Evolutionary conservation across 2,888 invertebrate genomes (phyloP), one percentile per base, ranked within the genome.

Genomic region (Monoplex corrugatus): DNA sequence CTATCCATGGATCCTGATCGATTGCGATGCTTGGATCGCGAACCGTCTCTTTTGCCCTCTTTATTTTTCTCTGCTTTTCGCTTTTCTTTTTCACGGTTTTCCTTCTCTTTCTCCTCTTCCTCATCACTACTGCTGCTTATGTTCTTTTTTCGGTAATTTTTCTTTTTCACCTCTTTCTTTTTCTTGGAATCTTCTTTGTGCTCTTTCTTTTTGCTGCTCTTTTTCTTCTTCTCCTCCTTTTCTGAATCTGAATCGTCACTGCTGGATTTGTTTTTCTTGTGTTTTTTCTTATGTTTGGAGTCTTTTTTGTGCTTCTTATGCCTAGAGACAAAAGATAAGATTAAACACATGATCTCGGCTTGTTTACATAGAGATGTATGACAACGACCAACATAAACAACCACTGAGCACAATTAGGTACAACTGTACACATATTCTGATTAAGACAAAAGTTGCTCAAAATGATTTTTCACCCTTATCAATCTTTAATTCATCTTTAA

Each of bases 271-370:
- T 83, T 88, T 32, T 72, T 89, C 45, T 89, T 87, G 57, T 96
- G 85, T 95, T 96, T 90, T 63, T 89, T 91, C 90, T 92, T 93
- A 35, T 91, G 89, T 68, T 92, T 92, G 80, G 92, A 92, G 28
- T 92, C 91, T 44, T 92, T 91, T 87, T 91, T 92, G 87, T 90
- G 91, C 68, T 91, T 92, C 57, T 89, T 89, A 38, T 89, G 89
- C 44, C 85, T 90, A 86, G 43, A 40, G 28, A 57, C 32, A 35
- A 38, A 32, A 68, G 8, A 68, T 32, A 68, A 23, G n/a, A 68
- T n/a, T n/a, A n/a, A n/a, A n/a, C n/a, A n/a, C n/a, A n/a, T n/a
- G n/a, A n/a, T n/a, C n/a, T n/a, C n/a, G n/a, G n/a, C n/a, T n/a
- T n/a, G n/a, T n/a, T n/a, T n/a, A n/a, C n/a, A n/a, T n/a, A 78